phyloP scores from a whole-genome alignment of 1,140 invertebrate genomes.

The Ceratosolen fusciceps region DNA sequence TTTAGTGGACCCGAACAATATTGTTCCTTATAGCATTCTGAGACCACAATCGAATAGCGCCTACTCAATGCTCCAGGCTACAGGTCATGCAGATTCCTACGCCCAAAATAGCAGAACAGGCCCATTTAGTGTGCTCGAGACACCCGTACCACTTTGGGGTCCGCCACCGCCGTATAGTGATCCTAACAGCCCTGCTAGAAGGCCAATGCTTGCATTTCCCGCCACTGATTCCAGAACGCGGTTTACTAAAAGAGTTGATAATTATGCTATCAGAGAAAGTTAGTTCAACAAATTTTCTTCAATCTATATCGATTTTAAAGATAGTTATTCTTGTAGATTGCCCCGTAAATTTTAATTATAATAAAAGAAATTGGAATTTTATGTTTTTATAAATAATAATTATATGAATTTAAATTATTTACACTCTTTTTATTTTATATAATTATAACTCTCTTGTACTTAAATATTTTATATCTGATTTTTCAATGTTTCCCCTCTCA shows the following conservation, averaged over 20 bases:
- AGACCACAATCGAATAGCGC: conserved; percentile 64
- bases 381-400: no score
- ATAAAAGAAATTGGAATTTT: no score
- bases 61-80: conserved; percentile 64
- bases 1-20: neutral
- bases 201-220: conserved; percentile 60
- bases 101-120: conserved; percentile 51
- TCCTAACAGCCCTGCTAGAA: conserved; percentile 77
- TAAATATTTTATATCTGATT: no score
- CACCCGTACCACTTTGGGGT: conserved; percentile 77
- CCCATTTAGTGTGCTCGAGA: conserved; percentile 72
- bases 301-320: no score
- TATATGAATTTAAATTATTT: no score
- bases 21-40: conserved; percentile 61
- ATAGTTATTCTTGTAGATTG: no score
- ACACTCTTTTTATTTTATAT: no score
- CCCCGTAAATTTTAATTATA: no score
- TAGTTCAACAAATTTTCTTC: neutral
- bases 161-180: conserved; percentile 83
- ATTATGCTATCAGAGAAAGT: conserved; percentile 65
- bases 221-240: conserved; percentile 60
- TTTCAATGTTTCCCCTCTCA: no score
- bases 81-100: conserved; percentile 48
- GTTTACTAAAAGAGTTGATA: conserved; percentile 65
- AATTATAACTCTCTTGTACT: no score